Conservation (phyloP, 2,797 vertebrate genomes). For the Artibeus jamaicensis region DNA sequence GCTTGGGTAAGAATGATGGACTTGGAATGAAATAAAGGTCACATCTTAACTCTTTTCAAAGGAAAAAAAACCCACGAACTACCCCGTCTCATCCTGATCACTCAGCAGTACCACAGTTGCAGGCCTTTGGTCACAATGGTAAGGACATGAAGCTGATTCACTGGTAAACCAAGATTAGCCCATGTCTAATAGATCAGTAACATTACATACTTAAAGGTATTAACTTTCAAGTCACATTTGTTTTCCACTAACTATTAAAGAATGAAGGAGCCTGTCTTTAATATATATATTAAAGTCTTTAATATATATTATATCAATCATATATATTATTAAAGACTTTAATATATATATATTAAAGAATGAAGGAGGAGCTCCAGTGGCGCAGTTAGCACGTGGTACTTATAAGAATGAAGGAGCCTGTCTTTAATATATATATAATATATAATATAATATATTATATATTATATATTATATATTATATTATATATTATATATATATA, state of each 20-base stretch:
- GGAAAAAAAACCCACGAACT: neutral
- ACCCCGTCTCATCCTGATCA: neutral
- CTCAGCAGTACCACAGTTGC: neutral
- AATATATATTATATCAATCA: no score
- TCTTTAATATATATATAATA: no score
- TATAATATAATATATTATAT: no score
- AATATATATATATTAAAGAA: no score
- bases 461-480: no score
- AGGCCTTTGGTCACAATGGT: neutral
- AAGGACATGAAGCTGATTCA: conserved; percentile 5
- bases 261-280: conserved; percentile 7
- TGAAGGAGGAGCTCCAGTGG: no score
- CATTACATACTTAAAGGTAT: neutral
- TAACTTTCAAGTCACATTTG: neutral
- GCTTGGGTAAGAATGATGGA: conserved; percentile 34
- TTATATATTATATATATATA: no score
- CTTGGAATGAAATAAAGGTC: conserved; percentile 52
- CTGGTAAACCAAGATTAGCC: neutral
- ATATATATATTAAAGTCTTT: no score
- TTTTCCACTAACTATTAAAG: neutral
- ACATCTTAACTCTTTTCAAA: neutral
- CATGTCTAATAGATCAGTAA: neutral
- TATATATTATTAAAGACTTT: no score
- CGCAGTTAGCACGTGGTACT: no score
- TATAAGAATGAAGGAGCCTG: no score